phyloP scores from a whole-genome alignment of 2,888 invertebrate species.

The Cheilosia impressa region DNA sequence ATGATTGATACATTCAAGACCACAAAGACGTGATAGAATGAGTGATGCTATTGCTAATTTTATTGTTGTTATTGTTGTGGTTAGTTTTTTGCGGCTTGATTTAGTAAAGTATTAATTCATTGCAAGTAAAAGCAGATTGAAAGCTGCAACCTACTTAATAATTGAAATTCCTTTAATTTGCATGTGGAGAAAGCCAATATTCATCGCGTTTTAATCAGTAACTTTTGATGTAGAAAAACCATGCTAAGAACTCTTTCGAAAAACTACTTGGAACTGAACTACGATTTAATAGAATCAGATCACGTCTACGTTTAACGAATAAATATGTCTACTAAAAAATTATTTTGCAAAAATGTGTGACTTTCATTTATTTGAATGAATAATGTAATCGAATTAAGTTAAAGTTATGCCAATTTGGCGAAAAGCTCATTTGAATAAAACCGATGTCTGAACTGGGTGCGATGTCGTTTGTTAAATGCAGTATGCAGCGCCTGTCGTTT shows the following conservation, averaged over 20 bases:
- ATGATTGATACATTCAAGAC: slow-evolving; percentile 6
- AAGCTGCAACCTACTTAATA: slow-evolving; percentile 37
- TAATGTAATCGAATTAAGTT: background rate
- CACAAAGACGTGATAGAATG: slow-evolving; percentile 16
- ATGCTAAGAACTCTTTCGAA: slow-evolving; percentile 13
- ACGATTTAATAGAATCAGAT: background rate
- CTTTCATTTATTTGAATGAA: background rate
- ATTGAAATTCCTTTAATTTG: slow-evolving; percentile 26
- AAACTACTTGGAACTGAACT: slow-evolving; percentile 16
- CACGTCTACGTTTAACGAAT: slow-evolving; percentile 13
- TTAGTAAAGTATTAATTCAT: slow-evolving; percentile 8
- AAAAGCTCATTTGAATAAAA: background rate
- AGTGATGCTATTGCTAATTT: slow-evolving; percentile 21
- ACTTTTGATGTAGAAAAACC: slow-evolving; percentile 8
- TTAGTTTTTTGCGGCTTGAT: slow-evolving; percentile 11
- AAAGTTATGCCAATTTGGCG: background rate
- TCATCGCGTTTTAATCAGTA: slow-evolving; percentile 4
- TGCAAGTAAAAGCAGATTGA: slow-evolving; percentile 36
- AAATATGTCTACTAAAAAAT: slow-evolving; percentile 10
- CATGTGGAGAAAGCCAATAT: slow-evolving; percentile 58
- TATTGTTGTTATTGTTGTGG: too few species aligned
- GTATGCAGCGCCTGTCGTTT: too few species aligned
- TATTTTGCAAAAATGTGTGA: background rate
- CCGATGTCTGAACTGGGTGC: background rate
- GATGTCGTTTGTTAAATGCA: background rate